Evolutionary conservation across 2,113 vertebrate species (phyloP).

Genomic region (Pao palembangensis): DNA sequence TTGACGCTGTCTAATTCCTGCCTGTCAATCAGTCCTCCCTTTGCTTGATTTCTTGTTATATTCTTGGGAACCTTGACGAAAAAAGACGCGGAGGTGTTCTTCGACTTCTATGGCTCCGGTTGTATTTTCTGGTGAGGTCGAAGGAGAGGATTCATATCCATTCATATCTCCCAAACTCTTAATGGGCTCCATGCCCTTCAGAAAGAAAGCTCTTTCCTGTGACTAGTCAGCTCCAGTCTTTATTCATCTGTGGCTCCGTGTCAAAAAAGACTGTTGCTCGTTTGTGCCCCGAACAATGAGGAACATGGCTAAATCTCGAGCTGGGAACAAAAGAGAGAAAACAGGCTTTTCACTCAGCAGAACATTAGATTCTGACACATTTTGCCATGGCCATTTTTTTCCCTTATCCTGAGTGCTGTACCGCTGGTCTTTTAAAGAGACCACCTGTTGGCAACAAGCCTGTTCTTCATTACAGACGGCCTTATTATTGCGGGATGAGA

Average conservation of each 20-base stretch:
- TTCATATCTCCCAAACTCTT: slow-evolving; percentile 87
- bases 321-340: slow-evolving; percentile 96
- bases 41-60: slow-evolving; percentile 63
- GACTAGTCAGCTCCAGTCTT: slow-evolving; percentile 97
- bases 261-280: slow-evolving; percentile 99
- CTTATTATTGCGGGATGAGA: slow-evolving; percentile 79
- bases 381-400: slow-evolving; percentile 76
- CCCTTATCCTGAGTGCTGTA: slow-evolving; percentile 84
- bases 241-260: slow-evolving; percentile 98
- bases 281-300: slow-evolving; percentile 93
- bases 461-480: slow-evolving; percentile 93
- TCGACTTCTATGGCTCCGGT: slow-evolving; percentile 55
- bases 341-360: slow-evolving; percentile 98
- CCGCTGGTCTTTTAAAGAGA: slow-evolving; percentile 93
- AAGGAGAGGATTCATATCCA: slow-evolving; percentile 80
- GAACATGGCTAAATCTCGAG: slow-evolving; percentile 98
- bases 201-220: slow-evolving; percentile 85
- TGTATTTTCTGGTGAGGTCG: slow-evolving; percentile 65
- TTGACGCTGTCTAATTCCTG: slow-evolving; percentile 70
- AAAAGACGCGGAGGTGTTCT: slow-evolving; percentile 69
- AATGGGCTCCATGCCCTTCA: slow-evolving; percentile 86
- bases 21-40: slow-evolving; percentile 65
- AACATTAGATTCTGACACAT: slow-evolving; percentile 99
- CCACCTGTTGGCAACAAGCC: slow-evolving; percentile 94
- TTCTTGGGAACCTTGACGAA: slow-evolving; percentile 63